A percentile compares a stretch with the other conserved stretches of the same genome.
Conservation (phyloP, 2,888 invertebrate genomes). For the Druceiella hillmani region DNA sequence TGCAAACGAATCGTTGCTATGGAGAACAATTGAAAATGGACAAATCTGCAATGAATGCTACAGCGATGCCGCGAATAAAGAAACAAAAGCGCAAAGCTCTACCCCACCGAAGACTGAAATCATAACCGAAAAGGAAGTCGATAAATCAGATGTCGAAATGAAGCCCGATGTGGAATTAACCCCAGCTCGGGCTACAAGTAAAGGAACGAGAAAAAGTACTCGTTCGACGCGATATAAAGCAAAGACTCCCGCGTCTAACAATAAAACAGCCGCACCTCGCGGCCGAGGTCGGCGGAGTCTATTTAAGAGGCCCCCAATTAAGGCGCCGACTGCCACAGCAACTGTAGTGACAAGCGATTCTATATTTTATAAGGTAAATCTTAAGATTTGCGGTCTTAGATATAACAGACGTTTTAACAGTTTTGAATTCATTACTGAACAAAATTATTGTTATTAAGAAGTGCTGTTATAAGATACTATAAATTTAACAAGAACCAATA, state of each 20-base stretch:
- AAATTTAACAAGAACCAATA: no score
- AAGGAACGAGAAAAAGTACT: conserved; percentile 55
- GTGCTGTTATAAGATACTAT: no score
- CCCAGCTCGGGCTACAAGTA: conserved; percentile 45
- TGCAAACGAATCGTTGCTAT: conserved; percentile 63
- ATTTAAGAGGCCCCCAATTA: conserved; percentile 73
- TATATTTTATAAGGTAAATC: conserved; percentile 69
- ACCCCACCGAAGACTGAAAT: conserved; percentile 30
- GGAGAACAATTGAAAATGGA: conserved; percentile 70
- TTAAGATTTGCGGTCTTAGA: conserved; percentile 1
- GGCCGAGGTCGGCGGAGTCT: conserved; percentile 73
- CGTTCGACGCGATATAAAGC: conserved; percentile 53
- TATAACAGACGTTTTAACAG: not conserved
- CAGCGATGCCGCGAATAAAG: conserved; percentile 37
- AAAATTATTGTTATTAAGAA: no score
- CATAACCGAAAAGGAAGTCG: conserved; percentile 33
- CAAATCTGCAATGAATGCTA: conserved; percentile 74
- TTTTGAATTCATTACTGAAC: conserved; percentile 1
- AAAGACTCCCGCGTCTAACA: conserved; percentile 34
- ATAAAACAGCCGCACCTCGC: conserved; percentile 45
- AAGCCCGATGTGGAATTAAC: conserved; percentile 37
- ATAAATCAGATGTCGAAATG: conserved; percentile 33
- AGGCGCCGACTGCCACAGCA: conserved; percentile 75
- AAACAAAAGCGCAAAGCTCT: conserved; percentile 31
- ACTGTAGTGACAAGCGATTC: conserved; percentile 77